Evolutionary conservation across 2,888 invertebrate genomes (phyloP), one percentile per base, ranked within the genome.

Genomic region (Pseudeuparius sepicola): DNA sequence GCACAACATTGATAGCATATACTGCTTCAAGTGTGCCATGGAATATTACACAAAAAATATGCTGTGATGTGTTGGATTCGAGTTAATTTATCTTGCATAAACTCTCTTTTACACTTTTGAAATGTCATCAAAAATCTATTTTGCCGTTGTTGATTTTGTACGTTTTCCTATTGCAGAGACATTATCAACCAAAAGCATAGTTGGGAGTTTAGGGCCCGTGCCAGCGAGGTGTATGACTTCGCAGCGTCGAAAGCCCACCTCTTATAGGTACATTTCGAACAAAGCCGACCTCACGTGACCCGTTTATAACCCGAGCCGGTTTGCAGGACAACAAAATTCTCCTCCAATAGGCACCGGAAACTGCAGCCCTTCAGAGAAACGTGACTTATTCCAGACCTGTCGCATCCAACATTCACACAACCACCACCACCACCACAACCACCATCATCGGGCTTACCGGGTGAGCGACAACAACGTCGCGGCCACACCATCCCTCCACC

Each of bases 341-440:
- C 85, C 75, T 86, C 89, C 76, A 89, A 88, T 77, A 88, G 88
- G 75, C 89, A 90, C 78, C 86, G 90, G 77, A 92, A 90, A 77
- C 78, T 89, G 70, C 84, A 88, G 73, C 88, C 89, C 64, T 85
- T 89, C 76, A 86, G 89, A 78, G 87, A 88, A 81, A 89, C 89
- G 88, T 89, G 89, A 89, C 83, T 83, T 77, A 64, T 64, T 65
- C 65, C 63, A 50, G 32, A 36, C 30, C 28, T 24, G 34, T 14
- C 16, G 26, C 14, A 12, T 7, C 34, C 12, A 27, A 25, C n/a
- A 27, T 14, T 28, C 12, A 11, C 26, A 10, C 10, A 14, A 30
- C 20, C 14, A 31, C 41, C 32, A 32, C 41, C 38, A 32, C 32
- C 42, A 37, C 24, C 35, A 38, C 33, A n/a, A n/a, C n/a, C n/a